Conservation (phyloP, 2,888 invertebrate species). For the Spilarctia lutea region DNA sequence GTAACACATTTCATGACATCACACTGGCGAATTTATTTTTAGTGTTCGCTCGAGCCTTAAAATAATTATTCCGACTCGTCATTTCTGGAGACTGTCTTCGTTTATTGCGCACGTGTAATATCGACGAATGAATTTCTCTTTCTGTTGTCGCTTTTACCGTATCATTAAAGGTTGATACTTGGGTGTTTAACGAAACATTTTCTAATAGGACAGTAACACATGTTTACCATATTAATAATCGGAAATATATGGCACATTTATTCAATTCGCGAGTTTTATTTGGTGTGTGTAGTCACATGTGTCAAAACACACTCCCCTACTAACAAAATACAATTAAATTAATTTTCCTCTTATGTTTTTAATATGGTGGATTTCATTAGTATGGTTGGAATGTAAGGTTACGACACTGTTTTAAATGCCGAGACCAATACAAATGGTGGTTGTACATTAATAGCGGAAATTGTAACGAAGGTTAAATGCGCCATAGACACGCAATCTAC, state of each 20-base stretch:
- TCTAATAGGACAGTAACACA: neutral
- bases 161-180: slow-evolving; percentile 8
- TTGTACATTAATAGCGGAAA: slow-evolving; percentile 71
- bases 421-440: slow-evolving; percentile 59
- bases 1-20: slow-evolving; percentile 83
- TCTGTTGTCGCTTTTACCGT: slow-evolving; percentile 29
- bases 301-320: neutral
- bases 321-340: neutral
- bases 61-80: slow-evolving; percentile 77
- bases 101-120: slow-evolving; percentile 55
- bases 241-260: neutral
- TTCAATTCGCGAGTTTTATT: neutral
- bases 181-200: neutral
- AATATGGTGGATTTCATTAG: neutral
- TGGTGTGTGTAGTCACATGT: neutral
- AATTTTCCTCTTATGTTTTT: neutral
- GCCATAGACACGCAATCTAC: slow-evolving; percentile 69
- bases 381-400: slow-evolving; percentile 16
- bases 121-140: slow-evolving; percentile 33
- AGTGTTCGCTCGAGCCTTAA: slow-evolving; percentile 77
- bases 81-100: slow-evolving; percentile 62
- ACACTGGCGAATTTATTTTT: slow-evolving; percentile 78
- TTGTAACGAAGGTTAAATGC: slow-evolving; percentile 72
- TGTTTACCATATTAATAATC: neutral
- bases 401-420: slow-evolving; percentile 57